phyloP scores from a whole-genome alignment of 2,113 vertebrate genomes.

The Trematomus loennbergii region DNA sequence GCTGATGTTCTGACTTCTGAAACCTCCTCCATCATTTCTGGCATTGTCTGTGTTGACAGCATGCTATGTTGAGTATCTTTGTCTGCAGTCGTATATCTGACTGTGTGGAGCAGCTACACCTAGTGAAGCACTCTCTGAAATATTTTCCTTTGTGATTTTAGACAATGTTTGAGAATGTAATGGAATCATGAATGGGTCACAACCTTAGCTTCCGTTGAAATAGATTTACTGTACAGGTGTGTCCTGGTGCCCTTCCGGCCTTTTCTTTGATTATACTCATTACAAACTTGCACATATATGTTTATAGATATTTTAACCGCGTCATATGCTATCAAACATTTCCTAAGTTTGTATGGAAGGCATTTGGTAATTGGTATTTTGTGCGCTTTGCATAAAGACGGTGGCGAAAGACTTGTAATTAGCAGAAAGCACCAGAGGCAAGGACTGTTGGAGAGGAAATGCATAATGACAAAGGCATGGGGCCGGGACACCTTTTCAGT shows the following conservation, averaged over 20 bases:
- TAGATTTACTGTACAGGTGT: slow-evolving; percentile 33
- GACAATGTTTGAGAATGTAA: background rate
- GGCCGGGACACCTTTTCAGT: slow-evolving; percentile 24
- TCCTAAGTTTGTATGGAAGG: slow-evolving; percentile 2
- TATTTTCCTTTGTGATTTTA: slow-evolving; percentile 24
- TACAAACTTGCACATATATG: background rate
- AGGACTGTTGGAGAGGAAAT: slow-evolving; percentile 33
- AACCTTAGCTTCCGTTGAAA: background rate
- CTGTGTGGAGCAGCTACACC: background rate
- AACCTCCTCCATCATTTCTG: slow-evolving; percentile 1
- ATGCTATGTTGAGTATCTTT: slow-evolving; percentile 11
- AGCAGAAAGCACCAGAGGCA: slow-evolving; percentile 28
- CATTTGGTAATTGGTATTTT: slow-evolving; percentile 37
- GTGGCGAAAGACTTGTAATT: slow-evolving; percentile 41
- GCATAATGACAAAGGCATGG: slow-evolving; percentile 40
- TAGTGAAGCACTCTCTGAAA: background rate
- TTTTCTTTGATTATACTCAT: slow-evolving; percentile 33
- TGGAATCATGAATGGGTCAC: background rate
- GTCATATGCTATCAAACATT: background rate
- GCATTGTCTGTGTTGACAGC: slow-evolving; percentile 35
- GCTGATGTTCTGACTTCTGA: slow-evolving; percentile 5
- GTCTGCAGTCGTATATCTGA: background rate
- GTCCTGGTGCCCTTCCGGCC: background rate
- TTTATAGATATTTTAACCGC: background rate
- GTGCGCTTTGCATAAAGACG: slow-evolving; percentile 9